Evolutionary conservation across 2,888 invertebrate genomes (phyloP).

Genomic region (Orchesella flavescens): DNA sequence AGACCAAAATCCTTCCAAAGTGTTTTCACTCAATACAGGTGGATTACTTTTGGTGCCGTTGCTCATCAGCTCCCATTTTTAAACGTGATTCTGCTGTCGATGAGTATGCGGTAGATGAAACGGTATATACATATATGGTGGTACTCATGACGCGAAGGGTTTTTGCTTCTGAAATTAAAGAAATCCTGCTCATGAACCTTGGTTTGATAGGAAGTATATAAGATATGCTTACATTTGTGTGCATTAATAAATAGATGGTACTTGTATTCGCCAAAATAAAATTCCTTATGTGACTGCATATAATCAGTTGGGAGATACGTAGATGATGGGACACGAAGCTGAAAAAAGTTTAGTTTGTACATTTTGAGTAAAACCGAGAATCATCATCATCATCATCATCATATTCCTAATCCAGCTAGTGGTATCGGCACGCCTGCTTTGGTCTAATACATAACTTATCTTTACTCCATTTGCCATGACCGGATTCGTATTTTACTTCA

Average conservation of each 20-base stretch:
- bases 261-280: no score
- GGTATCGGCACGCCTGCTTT: not conserved
- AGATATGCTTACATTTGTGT: not conserved
- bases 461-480: slow-evolving; percentile 63
- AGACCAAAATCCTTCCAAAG: not conserved
- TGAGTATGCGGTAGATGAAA: no score
- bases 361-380: not conserved
- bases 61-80: no score
- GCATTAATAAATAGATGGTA: no score
- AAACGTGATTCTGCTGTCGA: no score
- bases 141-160: no score
- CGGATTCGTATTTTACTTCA: slow-evolving; percentile 56
- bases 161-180: no score
- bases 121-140: no score
- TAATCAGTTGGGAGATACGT: slow-evolving; percentile 30
- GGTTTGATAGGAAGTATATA: no score
- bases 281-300: slow-evolving; percentile 29
- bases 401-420: not conserved
- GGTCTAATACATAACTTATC: slow-evolving; percentile 40
- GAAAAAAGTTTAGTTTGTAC: slow-evolving; percentile 12
- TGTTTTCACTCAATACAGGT: not conserved
- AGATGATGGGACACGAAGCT: slow-evolving; percentile 51
- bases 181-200: no score
- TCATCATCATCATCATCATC: not conserved
- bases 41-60: not conserved